These are phyloP conservation scores for Syngnathus scovelli DNA, from an alignment of 2,113 vertebrate species.

Conservation along the genomic window DNA sequence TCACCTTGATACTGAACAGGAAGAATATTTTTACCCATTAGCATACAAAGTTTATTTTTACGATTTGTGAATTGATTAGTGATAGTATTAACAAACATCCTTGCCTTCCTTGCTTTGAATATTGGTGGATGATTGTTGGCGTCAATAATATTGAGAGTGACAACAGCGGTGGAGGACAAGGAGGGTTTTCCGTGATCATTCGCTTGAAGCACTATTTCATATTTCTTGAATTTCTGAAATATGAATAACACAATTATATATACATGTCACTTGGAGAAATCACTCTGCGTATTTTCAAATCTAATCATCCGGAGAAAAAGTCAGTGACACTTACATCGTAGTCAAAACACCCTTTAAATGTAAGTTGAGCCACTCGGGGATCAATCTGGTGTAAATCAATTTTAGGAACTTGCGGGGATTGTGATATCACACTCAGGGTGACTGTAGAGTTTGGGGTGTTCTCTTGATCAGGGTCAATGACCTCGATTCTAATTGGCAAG, in stretches of 20 bases:
- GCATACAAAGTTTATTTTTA: too few relatives aligned
- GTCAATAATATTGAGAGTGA: conserved; percentile 63
- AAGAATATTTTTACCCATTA: conserved; percentile 3
- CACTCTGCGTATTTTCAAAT: not conserved
- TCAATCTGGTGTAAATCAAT: conserved; percentile 24
- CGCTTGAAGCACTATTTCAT: conserved; percentile 57
- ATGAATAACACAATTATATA: not conserved
- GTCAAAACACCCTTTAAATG: conserved; percentile 68
- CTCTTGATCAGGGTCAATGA: conserved; percentile 13
- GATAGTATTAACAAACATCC: not conserved
- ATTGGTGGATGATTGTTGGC: conserved; percentile 67
- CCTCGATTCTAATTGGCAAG: conserved; percentile 24
- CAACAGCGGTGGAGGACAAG: conserved; percentile 54
- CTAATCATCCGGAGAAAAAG: not conserved
- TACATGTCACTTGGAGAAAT: not conserved
- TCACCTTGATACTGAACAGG: conserved; percentile 47
- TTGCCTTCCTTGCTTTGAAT: conserved; percentile 49
- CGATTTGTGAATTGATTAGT: too few relatives aligned
- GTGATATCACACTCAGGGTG: conserved; percentile 55
- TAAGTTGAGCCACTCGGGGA: conserved; percentile 35
- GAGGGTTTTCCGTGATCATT: conserved; percentile 57
- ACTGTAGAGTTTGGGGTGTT: conserved; percentile 69
- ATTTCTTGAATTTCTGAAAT: conserved; percentile 57
- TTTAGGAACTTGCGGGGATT: conserved; percentile 51
- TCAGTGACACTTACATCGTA: conserved; percentile 64